Percentiles rank a stretch among this genome's conserved stretches.
Evolutionary conservation across 2,888 invertebrate species (phyloP).

Genomic region (Meloe dianella): DNA sequence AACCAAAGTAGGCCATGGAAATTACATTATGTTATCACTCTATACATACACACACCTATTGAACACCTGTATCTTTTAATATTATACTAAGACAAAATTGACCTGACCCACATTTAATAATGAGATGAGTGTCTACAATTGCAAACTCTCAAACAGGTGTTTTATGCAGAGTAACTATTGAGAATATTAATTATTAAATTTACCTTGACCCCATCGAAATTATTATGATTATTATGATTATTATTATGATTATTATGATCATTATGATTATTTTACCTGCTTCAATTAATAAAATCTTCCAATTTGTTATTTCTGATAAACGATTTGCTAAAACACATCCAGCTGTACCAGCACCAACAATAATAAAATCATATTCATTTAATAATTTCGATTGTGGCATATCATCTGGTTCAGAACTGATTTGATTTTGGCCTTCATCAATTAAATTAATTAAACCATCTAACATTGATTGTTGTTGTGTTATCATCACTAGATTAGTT

Average conservation of each 20-base stretch:
- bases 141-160: too few species aligned
- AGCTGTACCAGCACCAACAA: slow-evolving; percentile 82
- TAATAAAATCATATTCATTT: slow-evolving; percentile 75
- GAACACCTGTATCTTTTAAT: too few species aligned
- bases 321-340: slow-evolving; percentile 79
- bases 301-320: slow-evolving; percentile 71
- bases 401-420: slow-evolving; percentile 64
- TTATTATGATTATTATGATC: too few species aligned
- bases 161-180: too few species aligned
- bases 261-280: slow-evolving; percentile 72
- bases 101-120: too few species aligned
- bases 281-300: slow-evolving; percentile 74
- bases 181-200: too few species aligned
- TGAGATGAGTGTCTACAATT: too few species aligned
- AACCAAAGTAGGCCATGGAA: too few species aligned
- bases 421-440: slow-evolving; percentile 63
- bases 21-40: too few species aligned
- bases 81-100: too few species aligned
- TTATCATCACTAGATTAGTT: slow-evolving; percentile 12
- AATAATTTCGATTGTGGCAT: slow-evolving; percentile 60
- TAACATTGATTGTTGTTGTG: slow-evolving; percentile 48
- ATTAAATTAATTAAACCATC: slow-evolving; percentile 64
- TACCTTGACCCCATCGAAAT: background rate
- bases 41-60: too few species aligned
- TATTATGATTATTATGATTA: too few species aligned